Percentiles rank a stretch among this genome's conserved stretches.
Conservation (phyloP, 2,797 vertebrate genomes). For the Pseudochromis fuscus region DNA sequence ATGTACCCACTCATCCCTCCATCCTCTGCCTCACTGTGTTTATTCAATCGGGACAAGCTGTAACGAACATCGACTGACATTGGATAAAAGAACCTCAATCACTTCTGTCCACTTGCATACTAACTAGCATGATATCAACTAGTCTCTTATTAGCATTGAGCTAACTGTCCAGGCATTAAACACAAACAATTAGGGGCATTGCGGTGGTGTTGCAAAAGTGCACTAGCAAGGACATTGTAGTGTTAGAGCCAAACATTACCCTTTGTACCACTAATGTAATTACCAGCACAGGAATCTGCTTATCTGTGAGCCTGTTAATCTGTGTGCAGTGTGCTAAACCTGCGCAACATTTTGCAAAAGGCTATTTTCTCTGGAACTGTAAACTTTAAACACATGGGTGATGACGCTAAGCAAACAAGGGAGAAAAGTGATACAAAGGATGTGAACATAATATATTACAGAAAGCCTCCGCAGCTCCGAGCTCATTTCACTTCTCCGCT, state of each 20-base stretch:
- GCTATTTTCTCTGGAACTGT: conserved; percentile 22
- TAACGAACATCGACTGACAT: conserved; percentile 59
- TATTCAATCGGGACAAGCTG: conserved; percentile 66
- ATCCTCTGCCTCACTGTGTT: conserved; percentile 49
- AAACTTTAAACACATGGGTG: conserved; percentile 42
- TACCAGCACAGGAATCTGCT: conserved; percentile 33
- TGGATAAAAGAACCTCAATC: conserved; percentile 45
- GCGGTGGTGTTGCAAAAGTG: background rate
- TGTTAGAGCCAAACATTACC: conserved; percentile 18
- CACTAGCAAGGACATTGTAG: conserved; percentile 24
- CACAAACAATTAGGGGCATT: conserved; percentile 9
- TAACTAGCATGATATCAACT: conserved; percentile 27
- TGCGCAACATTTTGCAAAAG: conserved; percentile 7
- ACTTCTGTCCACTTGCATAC: conserved; percentile 50
- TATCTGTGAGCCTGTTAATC: conserved; percentile 32
- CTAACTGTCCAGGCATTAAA: conserved; percentile 12
- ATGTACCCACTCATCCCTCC: conserved; percentile 66
- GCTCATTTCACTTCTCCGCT: conserved; percentile 35
- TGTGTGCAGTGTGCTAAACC: conserved; percentile 18
- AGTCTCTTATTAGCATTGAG: conserved; percentile 29
- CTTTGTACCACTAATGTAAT: conserved; percentile 18
- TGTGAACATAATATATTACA: conserved; percentile 38
- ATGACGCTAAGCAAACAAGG: conserved; percentile 51
- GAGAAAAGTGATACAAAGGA: conserved; percentile 28
- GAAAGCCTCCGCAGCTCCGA: conserved; percentile 23